Evolutionary conservation across 2,113 vertebrate species (phyloP).

Genomic region (Burhinus oedicnemus): DNA sequence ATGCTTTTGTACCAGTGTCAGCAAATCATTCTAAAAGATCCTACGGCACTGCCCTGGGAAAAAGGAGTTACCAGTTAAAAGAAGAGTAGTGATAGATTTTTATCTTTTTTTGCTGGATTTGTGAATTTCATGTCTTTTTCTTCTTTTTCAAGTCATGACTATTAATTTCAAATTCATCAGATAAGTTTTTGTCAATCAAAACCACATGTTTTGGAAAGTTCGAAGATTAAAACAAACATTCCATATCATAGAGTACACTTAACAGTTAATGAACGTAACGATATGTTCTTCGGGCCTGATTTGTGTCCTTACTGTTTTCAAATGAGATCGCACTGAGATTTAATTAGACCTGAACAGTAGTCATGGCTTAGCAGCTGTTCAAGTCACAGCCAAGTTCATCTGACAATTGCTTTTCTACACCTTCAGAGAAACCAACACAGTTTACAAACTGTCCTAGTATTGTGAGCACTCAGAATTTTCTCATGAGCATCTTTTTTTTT

Average conservation of each 20-base stretch:
- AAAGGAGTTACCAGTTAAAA: not conserved
- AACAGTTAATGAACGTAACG: accelerated
- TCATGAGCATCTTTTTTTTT: not conserved
- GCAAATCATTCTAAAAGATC: not conserved
- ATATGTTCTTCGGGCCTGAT: not conserved
- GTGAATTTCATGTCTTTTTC: not conserved
- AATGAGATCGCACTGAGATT: not conserved
- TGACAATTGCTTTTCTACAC: not conserved
- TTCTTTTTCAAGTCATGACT: not conserved
- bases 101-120: not conserved
- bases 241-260: not conserved
- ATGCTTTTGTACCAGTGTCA: not conserved
- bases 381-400: not conserved
- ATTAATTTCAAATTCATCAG: not conserved
- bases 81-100: not conserved
- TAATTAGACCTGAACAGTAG: not conserved
- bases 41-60: not conserved
- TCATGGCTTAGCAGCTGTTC: not conserved
- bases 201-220: not conserved
- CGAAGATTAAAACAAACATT: not conserved
- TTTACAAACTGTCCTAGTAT: not conserved
- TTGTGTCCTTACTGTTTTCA: not conserved
- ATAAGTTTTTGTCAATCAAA: not conserved
- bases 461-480: not conserved
- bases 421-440: not conserved